Evolutionary conservation across 2,797 vertebrate genomes (phyloP), one percentile per base, ranked within the genome.

Genomic region (Eurystomus glaucurus): DNA sequence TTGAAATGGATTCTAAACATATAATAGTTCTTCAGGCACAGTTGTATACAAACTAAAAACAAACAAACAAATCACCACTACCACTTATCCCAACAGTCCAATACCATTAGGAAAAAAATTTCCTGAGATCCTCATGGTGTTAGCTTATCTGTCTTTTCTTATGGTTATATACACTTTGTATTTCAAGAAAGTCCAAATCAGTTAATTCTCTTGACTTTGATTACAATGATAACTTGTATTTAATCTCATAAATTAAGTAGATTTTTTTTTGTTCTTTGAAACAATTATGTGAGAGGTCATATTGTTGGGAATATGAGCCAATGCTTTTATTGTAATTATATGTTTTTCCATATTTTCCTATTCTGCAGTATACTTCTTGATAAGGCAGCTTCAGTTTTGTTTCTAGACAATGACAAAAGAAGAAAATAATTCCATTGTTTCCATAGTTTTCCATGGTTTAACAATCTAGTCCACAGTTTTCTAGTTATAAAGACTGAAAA

Each of bases 241-340:
- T 58, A 35, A 1, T 43, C 3, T 50, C 11, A 23, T 35, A 61
- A 83, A 76, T 35, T 15, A 28, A 64, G 7, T 26, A 10, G 3
- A 7, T 7, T 7, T 19, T 46, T 46, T 31, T 51, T 77, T 20
- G 0, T 3, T 14, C 77, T 87, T 70, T 43, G 2, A 85, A 55
- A 60, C 18, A 35, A 17, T 58, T 39, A 58, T 1, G 4, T 60
- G 9, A 2, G n/a, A 7, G 4, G 1, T n/a, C 16, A 43, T 54
- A 50, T 26, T 61, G 41, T 3, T 54, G 11, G 10, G 13, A 28
- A 87, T 91, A 81, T 37, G 3, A 81, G 8, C 2, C 21, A 54
- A 15, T 20, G 4, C 3, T 79, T 69, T 37, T 5, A 33, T 51
- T 61, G 10, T 12, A 12, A 13, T 28, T 41, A 10, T 16, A 6